Conservation (phyloP, 2,888 invertebrate genomes). For the Laothoe populi region DNA sequence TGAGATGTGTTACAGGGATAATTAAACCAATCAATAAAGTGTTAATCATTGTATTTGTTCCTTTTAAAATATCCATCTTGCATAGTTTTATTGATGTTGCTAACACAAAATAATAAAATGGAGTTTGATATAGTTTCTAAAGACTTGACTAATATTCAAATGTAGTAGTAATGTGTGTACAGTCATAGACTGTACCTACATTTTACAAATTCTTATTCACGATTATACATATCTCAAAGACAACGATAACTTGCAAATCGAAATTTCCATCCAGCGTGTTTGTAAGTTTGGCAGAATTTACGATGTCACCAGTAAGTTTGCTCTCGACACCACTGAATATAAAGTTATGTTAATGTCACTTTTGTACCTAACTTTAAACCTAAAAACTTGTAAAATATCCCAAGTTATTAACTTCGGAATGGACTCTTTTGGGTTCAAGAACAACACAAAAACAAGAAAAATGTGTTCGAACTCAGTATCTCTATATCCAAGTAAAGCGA, state of each 20-base stretch:
- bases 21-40: too few species aligned
- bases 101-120: too few species aligned
- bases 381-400: slow-evolving; percentile 75
- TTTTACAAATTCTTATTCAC: slow-evolving; percentile 48
- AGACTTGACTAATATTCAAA: too few species aligned
- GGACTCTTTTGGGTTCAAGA: slow-evolving; percentile 47
- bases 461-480: too few species aligned
- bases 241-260: slow-evolving; percentile 73
- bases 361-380: slow-evolving; percentile 69
- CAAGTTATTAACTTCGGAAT: slow-evolving; percentile 64
- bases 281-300: slow-evolving; percentile 78
- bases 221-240: slow-evolving; percentile 64
- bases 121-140: too few species aligned
- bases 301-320: slow-evolving; percentile 75
- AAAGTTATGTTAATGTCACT: slow-evolving; percentile 79
- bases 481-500: too few species aligned
- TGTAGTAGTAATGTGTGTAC: too few species aligned
- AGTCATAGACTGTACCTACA: slow-evolving; percentile 38
- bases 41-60: too few species aligned
- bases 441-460: slow-evolving; percentile 17
- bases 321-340: slow-evolving; percentile 75
- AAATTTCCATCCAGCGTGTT: slow-evolving; percentile 72
- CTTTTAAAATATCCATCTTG: too few species aligned
- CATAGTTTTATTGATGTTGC: too few species aligned
- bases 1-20: too few species aligned